Conservation (phyloP, 2,113 vertebrate genomes). For the Plestiodon gilberti region DNA sequence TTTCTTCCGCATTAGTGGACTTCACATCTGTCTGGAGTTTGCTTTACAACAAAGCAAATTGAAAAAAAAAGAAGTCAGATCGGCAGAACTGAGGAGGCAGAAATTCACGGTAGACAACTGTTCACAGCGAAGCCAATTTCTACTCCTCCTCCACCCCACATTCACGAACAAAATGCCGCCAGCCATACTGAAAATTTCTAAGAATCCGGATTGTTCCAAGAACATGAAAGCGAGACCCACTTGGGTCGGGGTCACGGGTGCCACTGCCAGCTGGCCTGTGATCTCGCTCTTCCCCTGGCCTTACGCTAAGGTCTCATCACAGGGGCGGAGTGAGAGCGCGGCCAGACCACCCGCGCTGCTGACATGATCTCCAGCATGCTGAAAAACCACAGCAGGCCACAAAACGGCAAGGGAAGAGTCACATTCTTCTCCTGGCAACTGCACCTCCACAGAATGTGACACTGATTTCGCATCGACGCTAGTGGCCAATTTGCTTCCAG, state of each 20-base stretch:
- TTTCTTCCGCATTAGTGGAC: conserved; percentile 86
- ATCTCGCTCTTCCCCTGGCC: neutral
- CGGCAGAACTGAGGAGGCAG: neutral
- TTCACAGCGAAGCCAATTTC: neutral
- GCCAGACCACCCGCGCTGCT: neutral
- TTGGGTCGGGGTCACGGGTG: neutral
- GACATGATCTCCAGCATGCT: neutral
- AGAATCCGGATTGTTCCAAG: neutral
- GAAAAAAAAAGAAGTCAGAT: conserved; percentile 36
- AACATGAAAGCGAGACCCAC: neutral
- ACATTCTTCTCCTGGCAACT: neutral
- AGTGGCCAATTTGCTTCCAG: no score
- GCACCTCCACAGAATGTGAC: no score
- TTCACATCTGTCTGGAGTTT: conserved; percentile 88
- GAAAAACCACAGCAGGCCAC: neutral
- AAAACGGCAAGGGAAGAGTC: neutral
- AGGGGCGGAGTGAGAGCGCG: neutral
- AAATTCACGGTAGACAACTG: neutral
- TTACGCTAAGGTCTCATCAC: neutral
- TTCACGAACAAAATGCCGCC: neutral
- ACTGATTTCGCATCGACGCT: no score
- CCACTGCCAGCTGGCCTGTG: neutral
- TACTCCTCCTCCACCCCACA: neutral
- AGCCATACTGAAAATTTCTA: neutral
- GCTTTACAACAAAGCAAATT: conserved; percentile 68